A percentile compares a stretch with the other conserved stretches of the same genome.
These are phyloP conservation scores for Brachionichthys hirsutus DNA, from an alignment of 2,113 vertebrate genomes.

Conservation along the genomic window DNA sequence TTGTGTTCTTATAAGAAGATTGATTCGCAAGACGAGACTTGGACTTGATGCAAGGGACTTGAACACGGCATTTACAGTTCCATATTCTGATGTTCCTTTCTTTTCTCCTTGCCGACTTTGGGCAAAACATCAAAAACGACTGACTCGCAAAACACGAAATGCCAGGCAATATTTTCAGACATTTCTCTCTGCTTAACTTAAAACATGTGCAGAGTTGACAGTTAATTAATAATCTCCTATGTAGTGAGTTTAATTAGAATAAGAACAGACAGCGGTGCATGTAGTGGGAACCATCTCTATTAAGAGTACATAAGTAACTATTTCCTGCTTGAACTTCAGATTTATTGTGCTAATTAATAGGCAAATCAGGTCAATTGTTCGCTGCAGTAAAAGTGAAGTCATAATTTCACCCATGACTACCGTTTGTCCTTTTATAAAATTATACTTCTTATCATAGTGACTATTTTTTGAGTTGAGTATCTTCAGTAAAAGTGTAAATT, in stretches of 20 bases:
- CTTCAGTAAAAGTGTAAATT: slow-evolving; percentile 13
- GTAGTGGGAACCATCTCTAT: slow-evolving; percentile 11
- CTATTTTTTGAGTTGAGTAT: slow-evolving; percentile 1
- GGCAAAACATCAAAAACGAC: slow-evolving; percentile 35
- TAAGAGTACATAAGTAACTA: slow-evolving; percentile 18
- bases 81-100: slow-evolving; percentile 13
- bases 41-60: no score
- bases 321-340: slow-evolving; percentile 19
- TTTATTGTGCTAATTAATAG: slow-evolving; percentile 6
- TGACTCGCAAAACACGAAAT: background rate
- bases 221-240: slow-evolving; percentile 14
- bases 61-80: no score
- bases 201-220: slow-evolving; percentile 7
- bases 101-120: slow-evolving; percentile 1
- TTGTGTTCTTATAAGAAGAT: no score
- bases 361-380: slow-evolving; percentile 17
- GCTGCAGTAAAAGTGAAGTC: background rate
- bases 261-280: background rate
- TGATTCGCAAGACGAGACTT: no score
- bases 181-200: background rate
- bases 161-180: background rate
- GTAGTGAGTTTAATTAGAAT: slow-evolving; percentile 23
- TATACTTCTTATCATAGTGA: background rate
- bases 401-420: background rate
- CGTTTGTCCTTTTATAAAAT: slow-evolving; percentile 4